Conservation (phyloP, 2,113 vertebrate species). For the Grammomys surdaster region DNA sequence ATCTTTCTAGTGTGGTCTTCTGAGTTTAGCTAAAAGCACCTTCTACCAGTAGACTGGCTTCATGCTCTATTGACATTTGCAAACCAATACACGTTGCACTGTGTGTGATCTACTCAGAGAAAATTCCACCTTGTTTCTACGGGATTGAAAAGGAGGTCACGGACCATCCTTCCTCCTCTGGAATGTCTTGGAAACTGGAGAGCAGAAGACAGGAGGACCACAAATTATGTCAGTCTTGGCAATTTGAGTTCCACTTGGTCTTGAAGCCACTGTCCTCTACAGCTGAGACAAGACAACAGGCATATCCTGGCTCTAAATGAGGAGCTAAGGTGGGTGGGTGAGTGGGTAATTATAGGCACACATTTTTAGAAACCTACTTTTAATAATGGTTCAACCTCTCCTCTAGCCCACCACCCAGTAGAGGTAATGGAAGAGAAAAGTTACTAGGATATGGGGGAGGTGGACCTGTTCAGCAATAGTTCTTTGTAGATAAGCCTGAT, state of each 20-base stretch:
- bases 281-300: background rate
- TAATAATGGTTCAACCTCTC: too few relatives aligned
- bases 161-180: background rate
- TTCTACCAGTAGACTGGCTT: background rate
- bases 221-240: background rate
- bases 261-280: background rate
- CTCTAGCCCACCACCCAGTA: too few relatives aligned
- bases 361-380: too few relatives aligned
- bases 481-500: too few relatives aligned
- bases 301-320: background rate
- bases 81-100: background rate
- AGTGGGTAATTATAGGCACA: background rate
- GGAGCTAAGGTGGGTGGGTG: background rate
- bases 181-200: slow-evolving; percentile 2
- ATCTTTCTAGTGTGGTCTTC: background rate
- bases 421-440: too few relatives aligned
- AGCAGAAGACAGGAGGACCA: background rate
- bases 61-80: background rate
- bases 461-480: too few relatives aligned
- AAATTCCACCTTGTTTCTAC: background rate
- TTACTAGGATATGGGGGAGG: too few relatives aligned
- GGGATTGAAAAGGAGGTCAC: background rate
- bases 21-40: background rate
- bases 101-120: background rate
- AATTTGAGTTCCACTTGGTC: background rate